Evolutionary conservation across 2,113 vertebrate genomes (phyloP), one percentile per base, ranked within the genome.

Genomic region (Callopanchax toddi): DNA sequence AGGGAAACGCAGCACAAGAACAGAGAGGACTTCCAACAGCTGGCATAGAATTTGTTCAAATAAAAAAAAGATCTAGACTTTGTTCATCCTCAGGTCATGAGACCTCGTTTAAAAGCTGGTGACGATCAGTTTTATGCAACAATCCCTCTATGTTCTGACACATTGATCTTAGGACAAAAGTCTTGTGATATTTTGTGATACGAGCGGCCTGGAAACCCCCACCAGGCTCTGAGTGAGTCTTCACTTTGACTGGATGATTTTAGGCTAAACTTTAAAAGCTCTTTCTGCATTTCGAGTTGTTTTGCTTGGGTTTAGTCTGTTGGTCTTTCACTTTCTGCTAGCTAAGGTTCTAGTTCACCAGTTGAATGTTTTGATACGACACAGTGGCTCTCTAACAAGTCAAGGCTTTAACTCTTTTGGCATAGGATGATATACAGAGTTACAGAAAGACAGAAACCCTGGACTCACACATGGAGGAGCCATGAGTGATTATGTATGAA

Each of bases 71-170:
- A 58, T 79, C 76, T 68, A 55, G 65, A 74, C 67, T 87, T 44
- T 44, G n/a, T 18, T 44, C 83, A 67, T 82, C 84, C 86, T 65
- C 49, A 81, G 85, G 85, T 89, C 87, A 71, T 50, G 44, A 46
- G 81, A 87, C 75, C 81, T 10, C 36, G 66, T 90, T 77, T 69
- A 78, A 83, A 89, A 85, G 83, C 84, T 87, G 86, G 89, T 91
- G 84, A 89, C 86, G 74, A 88, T 88, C 89, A 84, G 67, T 87
- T 73, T 54, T 60, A 73, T 0, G 43, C 63, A 22, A 34, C 17
- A n/a, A 58, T 26, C 46, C 48, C 63, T 34, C 49, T 46, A 51
- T 29, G 39, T 26, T 59, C 11, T 37, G 29, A 62, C n/a, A 26
- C 11, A 34, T 18, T 34, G 60, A 67, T 66, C 48, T 11, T 1